phyloP scores from a whole-genome alignment of 1,140 invertebrate species.

The Drosophila lini region DNA sequence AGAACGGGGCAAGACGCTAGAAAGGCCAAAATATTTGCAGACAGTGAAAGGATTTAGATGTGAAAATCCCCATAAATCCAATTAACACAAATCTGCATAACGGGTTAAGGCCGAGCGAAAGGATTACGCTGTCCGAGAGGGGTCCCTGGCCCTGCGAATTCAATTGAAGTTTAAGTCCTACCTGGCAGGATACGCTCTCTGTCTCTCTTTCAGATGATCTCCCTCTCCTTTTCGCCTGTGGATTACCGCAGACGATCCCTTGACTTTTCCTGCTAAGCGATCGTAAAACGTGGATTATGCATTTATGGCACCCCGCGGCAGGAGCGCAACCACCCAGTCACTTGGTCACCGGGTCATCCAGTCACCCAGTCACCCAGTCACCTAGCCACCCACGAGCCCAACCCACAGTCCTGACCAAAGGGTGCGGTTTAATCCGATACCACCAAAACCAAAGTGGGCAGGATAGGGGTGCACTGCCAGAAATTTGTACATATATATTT shows the following conservation, averaged over 20 bases:
- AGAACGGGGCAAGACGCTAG: slow-evolving; percentile 47
- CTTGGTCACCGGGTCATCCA: slow-evolving; percentile 4
- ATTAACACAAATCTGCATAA: slow-evolving; percentile 84
- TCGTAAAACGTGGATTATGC: slow-evolving; percentile 77
- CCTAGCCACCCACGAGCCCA: slow-evolving; percentile 8
- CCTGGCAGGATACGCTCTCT: slow-evolving; percentile 5
- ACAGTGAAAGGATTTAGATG: slow-evolving; percentile 81
- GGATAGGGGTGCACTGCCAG: slow-evolving; percentile 18
- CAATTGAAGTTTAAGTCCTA: slow-evolving; percentile 58
- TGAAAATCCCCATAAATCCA: slow-evolving; percentile 81
- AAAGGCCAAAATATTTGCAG: slow-evolving; percentile 82
- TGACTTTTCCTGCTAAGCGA: slow-evolving; percentile 83
- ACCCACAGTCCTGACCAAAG: slow-evolving; percentile 13
- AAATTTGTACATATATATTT: slow-evolving; percentile 7
- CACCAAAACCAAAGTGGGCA: slow-evolving; percentile 55
- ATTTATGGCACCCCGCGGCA: slow-evolving; percentile 64
- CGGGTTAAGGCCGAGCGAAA: slow-evolving; percentile 39
- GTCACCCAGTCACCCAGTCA: not conserved
- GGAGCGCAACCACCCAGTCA: slow-evolving; percentile 26
- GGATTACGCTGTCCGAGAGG: slow-evolving; percentile 27
- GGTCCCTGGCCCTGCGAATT: slow-evolving; percentile 17
- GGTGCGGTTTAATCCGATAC: slow-evolving; percentile 78
- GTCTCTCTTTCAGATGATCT: not conserved
- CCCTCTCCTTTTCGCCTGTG: slow-evolving; percentile 19
- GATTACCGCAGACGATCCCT: slow-evolving; percentile 79